phyloP scores from a whole-genome alignment of 2,888 invertebrate species.

The Machimus atricapillus region DNA sequence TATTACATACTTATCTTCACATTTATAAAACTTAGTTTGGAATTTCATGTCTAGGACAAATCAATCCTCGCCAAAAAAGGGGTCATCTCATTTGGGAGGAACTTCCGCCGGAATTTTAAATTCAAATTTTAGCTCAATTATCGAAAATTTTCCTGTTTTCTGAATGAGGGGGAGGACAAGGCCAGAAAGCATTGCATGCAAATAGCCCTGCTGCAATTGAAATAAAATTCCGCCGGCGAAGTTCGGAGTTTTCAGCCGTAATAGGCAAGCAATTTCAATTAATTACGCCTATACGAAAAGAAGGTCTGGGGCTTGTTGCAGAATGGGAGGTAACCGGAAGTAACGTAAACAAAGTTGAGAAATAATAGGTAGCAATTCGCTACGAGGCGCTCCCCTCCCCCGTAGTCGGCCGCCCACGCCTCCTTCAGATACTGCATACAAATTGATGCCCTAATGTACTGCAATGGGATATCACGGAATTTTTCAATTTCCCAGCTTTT shows the following conservation, averaged over 20 bases:
- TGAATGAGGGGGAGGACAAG: neutral
- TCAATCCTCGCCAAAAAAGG: neutral
- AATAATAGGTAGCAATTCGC: neutral
- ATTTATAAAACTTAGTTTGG: neutral
- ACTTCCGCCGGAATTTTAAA: slow-evolving; percentile 16
- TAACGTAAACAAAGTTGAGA: slow-evolving; percentile 14
- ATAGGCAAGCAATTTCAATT: slow-evolving; percentile 24
- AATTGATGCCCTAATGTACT: slow-evolving; percentile 21
- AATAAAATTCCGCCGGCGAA: slow-evolving; percentile 16
- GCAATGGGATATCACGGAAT: slow-evolving; percentile 18
- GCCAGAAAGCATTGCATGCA: slow-evolving; percentile 8
- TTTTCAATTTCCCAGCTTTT: slow-evolving; percentile 28
- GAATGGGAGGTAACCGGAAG: slow-evolving; percentile 17
- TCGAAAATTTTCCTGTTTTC: neutral
- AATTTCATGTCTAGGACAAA: neutral
- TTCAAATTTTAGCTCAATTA: slow-evolving; percentile 3
- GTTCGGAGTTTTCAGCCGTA: slow-evolving; percentile 1
- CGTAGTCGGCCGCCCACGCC: neutral
- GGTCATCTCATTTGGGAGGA: slow-evolving; percentile 15
- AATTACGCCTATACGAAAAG: slow-evolving; percentile 19
- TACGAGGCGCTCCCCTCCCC: neutral
- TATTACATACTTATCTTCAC: neutral
- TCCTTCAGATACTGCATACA: neutral
- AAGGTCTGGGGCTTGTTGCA: neutral
- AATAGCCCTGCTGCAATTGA: slow-evolving; percentile 1